Evolutionary conservation across 2,113 vertebrate genomes (phyloP), one percentile per base, ranked within the genome.

Genomic region (Macheiramphus alcinus): DNA sequence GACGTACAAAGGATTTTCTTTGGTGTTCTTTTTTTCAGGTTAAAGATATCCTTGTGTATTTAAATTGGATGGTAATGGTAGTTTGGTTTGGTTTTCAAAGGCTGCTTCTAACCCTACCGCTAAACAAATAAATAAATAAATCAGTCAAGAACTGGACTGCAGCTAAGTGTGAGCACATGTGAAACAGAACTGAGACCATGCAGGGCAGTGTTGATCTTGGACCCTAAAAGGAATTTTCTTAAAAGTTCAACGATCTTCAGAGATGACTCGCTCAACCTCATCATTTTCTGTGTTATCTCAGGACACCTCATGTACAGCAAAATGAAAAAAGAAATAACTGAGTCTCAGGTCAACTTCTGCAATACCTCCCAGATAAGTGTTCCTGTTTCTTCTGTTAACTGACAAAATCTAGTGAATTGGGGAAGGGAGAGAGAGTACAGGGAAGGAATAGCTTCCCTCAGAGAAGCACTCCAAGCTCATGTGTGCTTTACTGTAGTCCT

Each of bases 211-310:
- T 72, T 93, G 87, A 79, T 76, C 43, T 82, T 89, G 81, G 88
- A 91, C 25, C 18, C 71, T 45, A 31, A 79, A 74, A 88, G 42
- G 58, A 97, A 91, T 84, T 91, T 70, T 73, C 50, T 23, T 72
- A n/a, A 11, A 94, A 93, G 80, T 92, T 94, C 82, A 95, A 3
- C 61, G 45, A 76, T 68, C 74, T 96, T 78, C 55, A 89, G 66
- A 5, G 2, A 47, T 47, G 32, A 96, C 67, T 89, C 47, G 47
- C 31, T 21, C 40, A 80, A 31, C 17, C 36, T 50, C n/a, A 10
- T 66, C 38, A 78, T 81, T 50, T 90, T 88, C 50, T 71, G 43
- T 88, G 88, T 89, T 94, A 89, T 72, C 68, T 94, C 45, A 58
- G 63, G 67, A 80, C 29, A 86, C 8, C 22, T 47, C 34, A 58